These are phyloP conservation scores for Eptesicus fuscus DNA, from an alignment of 2,113 vertebrate species.

Conservation along the genomic window DNA sequence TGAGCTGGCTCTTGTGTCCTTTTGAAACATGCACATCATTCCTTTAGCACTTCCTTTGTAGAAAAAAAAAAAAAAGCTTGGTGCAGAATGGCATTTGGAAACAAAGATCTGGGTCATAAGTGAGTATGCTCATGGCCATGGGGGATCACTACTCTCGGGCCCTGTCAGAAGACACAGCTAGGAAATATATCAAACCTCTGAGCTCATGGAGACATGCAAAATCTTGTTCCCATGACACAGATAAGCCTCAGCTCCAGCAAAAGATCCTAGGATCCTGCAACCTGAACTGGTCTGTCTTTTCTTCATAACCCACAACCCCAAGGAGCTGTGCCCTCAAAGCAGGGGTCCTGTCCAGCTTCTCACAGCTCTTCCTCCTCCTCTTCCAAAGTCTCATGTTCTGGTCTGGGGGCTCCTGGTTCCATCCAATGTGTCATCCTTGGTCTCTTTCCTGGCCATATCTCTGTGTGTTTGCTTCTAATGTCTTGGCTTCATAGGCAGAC, in stretches of 20 bases:
- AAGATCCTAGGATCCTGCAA: not conserved
- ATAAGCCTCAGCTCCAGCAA: not conserved
- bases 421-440: not conserved
- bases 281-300: not conserved
- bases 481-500: not conserved
- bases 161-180: not conserved
- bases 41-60: not conserved
- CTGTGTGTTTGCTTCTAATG: not conserved
- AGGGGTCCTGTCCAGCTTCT: not conserved
- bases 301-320: not conserved
- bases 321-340: not conserved
- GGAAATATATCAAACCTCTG: not conserved
- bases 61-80: not conserved
- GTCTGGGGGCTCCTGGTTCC: no score
- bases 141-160: not conserved
- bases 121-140: rapidly evolving
- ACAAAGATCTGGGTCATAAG: not conserved
- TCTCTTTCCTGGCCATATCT: not conserved
- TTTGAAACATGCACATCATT: not conserved
- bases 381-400: not conserved
- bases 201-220: not conserved
- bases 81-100: not conserved
- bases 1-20: not conserved
- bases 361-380: not conserved
- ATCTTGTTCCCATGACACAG: not conserved